Evolutionary conservation across 2,797 vertebrate genomes (phyloP).

Genomic region (Fringilla coelebs): DNA sequence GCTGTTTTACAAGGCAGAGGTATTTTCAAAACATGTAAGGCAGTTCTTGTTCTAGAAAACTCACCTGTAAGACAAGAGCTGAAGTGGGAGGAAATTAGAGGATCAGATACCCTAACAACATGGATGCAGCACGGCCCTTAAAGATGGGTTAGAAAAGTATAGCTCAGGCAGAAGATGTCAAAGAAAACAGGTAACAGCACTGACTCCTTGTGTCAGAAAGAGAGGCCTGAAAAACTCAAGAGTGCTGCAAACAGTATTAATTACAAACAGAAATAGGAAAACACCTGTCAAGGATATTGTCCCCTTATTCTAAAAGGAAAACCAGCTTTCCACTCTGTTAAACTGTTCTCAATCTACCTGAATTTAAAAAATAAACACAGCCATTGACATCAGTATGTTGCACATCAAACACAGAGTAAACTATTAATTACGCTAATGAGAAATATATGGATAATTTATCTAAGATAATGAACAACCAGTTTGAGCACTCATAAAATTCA

Average conservation of each 20-base stretch:
- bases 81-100: not conserved
- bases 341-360: not conserved
- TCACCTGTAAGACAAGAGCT: not conserved
- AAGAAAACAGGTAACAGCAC: not conserved
- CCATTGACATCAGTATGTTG: not conserved
- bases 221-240: not conserved
- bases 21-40: not conserved
- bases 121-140: not conserved
- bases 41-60: not conserved
- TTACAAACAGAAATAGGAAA: slow-evolving; percentile 31
- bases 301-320: not conserved
- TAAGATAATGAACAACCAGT: not conserved
- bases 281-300: not conserved
- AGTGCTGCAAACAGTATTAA: not conserved
- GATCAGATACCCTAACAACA: not conserved
- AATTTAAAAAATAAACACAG: not conserved
- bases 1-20: not conserved
- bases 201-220: not conserved
- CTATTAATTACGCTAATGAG: not conserved
- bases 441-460: not conserved
- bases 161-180: not conserved
- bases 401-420: not conserved
- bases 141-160: not conserved
- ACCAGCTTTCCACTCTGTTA: not conserved
- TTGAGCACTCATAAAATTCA: not conserved